Conservation (phyloP, 2,888 invertebrate genomes). For the Anthophora plumipes region DNA sequence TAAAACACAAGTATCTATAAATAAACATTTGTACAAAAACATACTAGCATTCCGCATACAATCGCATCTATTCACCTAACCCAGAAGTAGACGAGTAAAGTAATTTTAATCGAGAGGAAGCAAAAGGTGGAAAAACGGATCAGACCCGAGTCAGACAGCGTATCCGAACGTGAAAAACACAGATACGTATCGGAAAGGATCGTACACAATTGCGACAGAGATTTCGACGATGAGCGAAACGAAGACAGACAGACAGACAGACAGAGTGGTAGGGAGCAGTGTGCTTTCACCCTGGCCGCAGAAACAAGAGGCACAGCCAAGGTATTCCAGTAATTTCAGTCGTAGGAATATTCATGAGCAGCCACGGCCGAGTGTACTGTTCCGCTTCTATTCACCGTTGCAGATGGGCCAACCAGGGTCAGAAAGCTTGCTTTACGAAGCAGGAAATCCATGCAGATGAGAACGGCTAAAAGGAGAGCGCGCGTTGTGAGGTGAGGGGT, state of each 20-base stretch:
- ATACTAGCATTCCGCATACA: too few relatives aligned
- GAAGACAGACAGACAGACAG: constrained; percentile 31
- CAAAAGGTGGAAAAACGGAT: background rate
- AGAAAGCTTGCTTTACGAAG: constrained; percentile 79
- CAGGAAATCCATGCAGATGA: constrained; percentile 82
- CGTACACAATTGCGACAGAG: background rate
- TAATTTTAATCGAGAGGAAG: too few relatives aligned
- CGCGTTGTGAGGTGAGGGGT: background rate
- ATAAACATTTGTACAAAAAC: too few relatives aligned
- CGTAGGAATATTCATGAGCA: constrained; percentile 82
- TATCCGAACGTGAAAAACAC: constrained; percentile 15
- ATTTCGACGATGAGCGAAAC: constrained; percentile 23
- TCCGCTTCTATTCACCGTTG: constrained; percentile 76
- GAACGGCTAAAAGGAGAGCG: constrained; percentile 45
- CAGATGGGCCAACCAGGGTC: constrained; percentile 74
- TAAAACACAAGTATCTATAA: too few relatives aligned
- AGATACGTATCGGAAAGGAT: constrained; percentile 21
- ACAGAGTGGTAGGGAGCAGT: constrained; percentile 34
- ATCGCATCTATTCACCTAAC: too few relatives aligned
- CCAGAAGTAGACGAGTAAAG: too few relatives aligned
- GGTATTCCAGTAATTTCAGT: constrained; percentile 81
- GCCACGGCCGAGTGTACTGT: constrained; percentile 72
- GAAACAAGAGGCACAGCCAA: constrained; percentile 73
- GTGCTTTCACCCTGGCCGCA: constrained; percentile 55
- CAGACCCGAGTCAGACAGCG: background rate